Evolutionary conservation across 2,113 vertebrate genomes (phyloP).

Genomic region (Hypomesus transpacificus): DNA sequence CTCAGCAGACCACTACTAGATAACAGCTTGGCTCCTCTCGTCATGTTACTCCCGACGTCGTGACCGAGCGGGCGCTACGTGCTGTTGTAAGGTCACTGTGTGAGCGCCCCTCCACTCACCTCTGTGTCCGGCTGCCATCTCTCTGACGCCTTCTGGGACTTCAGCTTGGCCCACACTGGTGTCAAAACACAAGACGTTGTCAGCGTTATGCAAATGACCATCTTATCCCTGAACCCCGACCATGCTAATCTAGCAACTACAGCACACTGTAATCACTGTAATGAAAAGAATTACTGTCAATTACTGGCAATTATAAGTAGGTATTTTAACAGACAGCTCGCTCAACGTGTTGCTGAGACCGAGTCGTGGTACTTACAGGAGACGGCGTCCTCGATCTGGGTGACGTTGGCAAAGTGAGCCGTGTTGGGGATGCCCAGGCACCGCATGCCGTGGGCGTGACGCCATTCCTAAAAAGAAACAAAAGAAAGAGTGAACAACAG

Average conservation of each 20-base stretch:
- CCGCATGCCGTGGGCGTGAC: constrained; percentile 95
- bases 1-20: too few species aligned
- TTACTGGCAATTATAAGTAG: too few species aligned
- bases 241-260: too few species aligned
- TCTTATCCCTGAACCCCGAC: neutral
- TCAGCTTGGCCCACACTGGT: constrained; percentile 97
- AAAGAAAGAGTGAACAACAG: neutral
- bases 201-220: neutral
- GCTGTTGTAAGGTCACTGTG: too few species aligned
- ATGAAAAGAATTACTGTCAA: too few species aligned
- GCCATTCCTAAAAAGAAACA: constrained; percentile 81
- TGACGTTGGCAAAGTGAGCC: constrained; percentile 96
- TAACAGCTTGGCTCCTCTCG: too few species aligned
- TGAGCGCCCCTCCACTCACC: constrained; percentile 67
- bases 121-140: constrained; percentile 98
- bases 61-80: too few species aligned
- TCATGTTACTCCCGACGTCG: too few species aligned
- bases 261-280: too few species aligned
- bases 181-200: constrained; percentile 1
- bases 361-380: constrained; percentile 77
- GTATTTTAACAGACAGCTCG: too few species aligned
- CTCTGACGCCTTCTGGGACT: constrained; percentile 93
- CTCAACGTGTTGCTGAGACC: too few species aligned
- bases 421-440: constrained; percentile 98
- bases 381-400: constrained; percentile 97